Conservation (phyloP, 2,888 invertebrate species). For the Archips xylosteana region DNA sequence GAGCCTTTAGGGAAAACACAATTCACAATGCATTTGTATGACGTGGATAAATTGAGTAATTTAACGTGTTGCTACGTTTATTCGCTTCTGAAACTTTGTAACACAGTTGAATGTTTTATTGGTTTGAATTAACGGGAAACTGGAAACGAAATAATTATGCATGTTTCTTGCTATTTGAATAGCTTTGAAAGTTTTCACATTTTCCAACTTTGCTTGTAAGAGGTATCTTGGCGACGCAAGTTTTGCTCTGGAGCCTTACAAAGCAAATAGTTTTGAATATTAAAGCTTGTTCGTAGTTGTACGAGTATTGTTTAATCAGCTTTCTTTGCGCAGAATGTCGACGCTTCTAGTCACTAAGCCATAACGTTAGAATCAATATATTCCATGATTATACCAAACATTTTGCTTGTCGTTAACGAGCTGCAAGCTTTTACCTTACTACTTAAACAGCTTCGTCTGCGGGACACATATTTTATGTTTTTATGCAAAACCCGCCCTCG, state of each 20-base stretch:
- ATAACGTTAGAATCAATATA: no score
- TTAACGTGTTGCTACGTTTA: neutral
- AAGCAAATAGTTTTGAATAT: slow-evolving; percentile 9
- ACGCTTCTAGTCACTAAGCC: neutral
- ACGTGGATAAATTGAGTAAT: slow-evolving; percentile 2
- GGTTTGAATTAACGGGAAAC: neutral
- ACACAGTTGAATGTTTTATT: neutral
- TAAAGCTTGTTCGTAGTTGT: neutral
- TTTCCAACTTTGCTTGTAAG: neutral
- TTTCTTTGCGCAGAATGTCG: neutral
- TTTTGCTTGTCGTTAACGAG: no score
- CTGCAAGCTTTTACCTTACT: no score
- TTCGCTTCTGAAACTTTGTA: neutral
- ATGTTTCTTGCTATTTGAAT: neutral
- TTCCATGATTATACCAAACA: no score
- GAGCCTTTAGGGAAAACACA: neutral
- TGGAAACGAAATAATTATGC: neutral
- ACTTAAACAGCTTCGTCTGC: no score
- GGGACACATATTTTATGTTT: no score
- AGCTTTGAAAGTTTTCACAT: neutral
- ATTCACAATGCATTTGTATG: slow-evolving; percentile 1
- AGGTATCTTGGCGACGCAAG: slow-evolving; percentile 8
- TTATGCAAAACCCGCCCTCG: no score
- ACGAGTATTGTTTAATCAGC: neutral
- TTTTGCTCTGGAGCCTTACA: slow-evolving; percentile 7